Percentiles rank a stretch among this genome's conserved stretches.
Conservation (phyloP, 2,888 invertebrate genomes). For the Hyposoter didymator region DNA sequence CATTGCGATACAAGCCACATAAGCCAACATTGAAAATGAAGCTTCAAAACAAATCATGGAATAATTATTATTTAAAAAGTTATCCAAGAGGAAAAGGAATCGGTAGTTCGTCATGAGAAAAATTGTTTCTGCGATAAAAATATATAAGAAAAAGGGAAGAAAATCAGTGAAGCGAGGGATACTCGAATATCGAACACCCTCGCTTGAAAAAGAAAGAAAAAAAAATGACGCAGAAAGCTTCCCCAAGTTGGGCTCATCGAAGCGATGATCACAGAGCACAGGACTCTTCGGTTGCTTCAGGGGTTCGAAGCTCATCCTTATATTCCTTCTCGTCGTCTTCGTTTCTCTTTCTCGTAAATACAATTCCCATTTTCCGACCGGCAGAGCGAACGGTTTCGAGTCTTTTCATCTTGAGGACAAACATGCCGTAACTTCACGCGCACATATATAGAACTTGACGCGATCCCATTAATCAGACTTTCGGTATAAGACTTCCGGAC, state of each 20-base stretch:
- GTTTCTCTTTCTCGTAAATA: slow-evolving; percentile 55
- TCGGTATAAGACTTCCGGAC: neutral
- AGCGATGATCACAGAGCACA: slow-evolving; percentile 52
- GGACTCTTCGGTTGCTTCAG: slow-evolving; percentile 22
- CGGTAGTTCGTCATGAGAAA: neutral
- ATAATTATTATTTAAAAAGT: neutral
- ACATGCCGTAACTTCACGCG: slow-evolving; percentile 37
- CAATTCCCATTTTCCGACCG: slow-evolving; percentile 56
- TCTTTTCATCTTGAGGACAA: slow-evolving; percentile 54
- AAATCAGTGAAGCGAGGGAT: slow-evolving; percentile 20
- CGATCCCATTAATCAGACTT: slow-evolving; percentile 48
- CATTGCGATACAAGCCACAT: no score
- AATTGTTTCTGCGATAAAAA: slow-evolving; percentile 14
- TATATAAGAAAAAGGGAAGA: neutral
- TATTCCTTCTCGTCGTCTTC: slow-evolving; percentile 1
- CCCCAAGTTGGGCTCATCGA: slow-evolving; percentile 41
- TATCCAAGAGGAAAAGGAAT: neutral
- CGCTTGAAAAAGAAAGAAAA: neutral
- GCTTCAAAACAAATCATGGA: neutral
- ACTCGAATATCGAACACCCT: slow-evolving; percentile 27
- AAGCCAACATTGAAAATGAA: neutral
- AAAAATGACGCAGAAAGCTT: slow-evolving; percentile 33
- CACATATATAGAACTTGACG: slow-evolving; percentile 22
- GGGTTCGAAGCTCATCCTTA: slow-evolving; percentile 13
- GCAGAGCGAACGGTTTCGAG: slow-evolving; percentile 38